A percentile compares a stretch with the other conserved stretches of the same genome.
phyloP scores from a whole-genome alignment of 2,888 invertebrate species.

The Troides oblongomaculatus region DNA sequence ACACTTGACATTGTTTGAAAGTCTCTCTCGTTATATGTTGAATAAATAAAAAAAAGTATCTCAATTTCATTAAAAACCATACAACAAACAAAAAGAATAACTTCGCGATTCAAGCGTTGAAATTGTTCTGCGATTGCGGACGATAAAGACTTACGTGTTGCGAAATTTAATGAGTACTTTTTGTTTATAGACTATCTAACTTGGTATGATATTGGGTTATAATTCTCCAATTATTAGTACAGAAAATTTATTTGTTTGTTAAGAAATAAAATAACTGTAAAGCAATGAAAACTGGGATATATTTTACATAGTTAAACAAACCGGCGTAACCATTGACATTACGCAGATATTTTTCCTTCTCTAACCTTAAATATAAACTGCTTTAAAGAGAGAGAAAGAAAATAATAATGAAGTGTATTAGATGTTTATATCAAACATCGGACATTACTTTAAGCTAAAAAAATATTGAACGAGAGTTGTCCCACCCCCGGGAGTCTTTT shows the following conservation, averaged over 20 bases:
- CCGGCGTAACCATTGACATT: too few species aligned
- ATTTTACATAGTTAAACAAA: too few species aligned
- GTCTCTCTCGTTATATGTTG: too few species aligned
- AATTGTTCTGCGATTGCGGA: conserved; percentile 21
- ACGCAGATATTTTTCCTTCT: too few species aligned
- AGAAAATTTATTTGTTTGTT: background rate
- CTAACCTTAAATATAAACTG: too few species aligned
- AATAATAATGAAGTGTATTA: too few species aligned
- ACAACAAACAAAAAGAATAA: conserved; percentile 14
- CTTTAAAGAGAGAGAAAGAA: too few species aligned
- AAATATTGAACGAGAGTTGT: background rate
- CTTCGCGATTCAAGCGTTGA: conserved; percentile 14
- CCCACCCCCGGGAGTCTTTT: background rate
- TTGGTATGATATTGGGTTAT: background rate
- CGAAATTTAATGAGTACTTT: conserved; percentile 7
- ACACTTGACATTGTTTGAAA: too few species aligned
- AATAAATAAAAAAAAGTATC: background rate
- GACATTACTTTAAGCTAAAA: too few species aligned
- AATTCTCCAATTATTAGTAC: background rate
- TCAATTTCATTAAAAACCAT: background rate
- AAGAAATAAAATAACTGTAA: too few species aligned
- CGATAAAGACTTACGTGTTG: conserved; percentile 19
- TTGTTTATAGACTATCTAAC: background rate
- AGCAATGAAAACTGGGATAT: too few species aligned
- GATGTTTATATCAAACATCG: too few species aligned